phyloP scores from a whole-genome alignment of 2,113 vertebrate genomes.

The Centropus bengalensis region DNA sequence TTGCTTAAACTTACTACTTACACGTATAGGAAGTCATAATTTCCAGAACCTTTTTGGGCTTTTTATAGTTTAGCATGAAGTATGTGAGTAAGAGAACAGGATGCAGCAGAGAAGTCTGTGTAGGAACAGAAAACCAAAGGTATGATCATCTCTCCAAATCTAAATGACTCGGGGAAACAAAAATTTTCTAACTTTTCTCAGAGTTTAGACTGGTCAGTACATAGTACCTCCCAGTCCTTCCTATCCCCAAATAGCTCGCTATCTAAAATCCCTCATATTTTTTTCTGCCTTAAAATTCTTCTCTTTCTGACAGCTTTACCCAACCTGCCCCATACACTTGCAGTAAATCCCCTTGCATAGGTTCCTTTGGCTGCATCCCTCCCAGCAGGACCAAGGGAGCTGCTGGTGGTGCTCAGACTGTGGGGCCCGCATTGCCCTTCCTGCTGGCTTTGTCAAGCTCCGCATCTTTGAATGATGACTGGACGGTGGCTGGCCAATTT shows the following conservation, averaged over 20 bases:
- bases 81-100: not conserved
- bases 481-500: not conserved
- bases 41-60: not conserved
- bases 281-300: not conserved
- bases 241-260: not conserved
- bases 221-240: not conserved
- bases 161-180: not conserved
- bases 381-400: accelerated
- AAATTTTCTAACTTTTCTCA: not conserved
- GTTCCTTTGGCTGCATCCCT: not conserved
- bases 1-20: not conserved
- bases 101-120: not conserved
- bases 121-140: not conserved
- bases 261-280: accelerated
- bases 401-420: not conserved
- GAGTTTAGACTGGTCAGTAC: not conserved
- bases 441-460: not conserved
- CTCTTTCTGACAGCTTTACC: not conserved
- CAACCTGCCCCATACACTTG: not conserved
- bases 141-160: not conserved
- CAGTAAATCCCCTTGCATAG: not conserved
- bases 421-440: not conserved
- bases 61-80: not conserved
- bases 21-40: not conserved
- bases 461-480: not conserved